phyloP scores from a whole-genome alignment of 2,888 invertebrate species.

The Girardia tigrina region DNA sequence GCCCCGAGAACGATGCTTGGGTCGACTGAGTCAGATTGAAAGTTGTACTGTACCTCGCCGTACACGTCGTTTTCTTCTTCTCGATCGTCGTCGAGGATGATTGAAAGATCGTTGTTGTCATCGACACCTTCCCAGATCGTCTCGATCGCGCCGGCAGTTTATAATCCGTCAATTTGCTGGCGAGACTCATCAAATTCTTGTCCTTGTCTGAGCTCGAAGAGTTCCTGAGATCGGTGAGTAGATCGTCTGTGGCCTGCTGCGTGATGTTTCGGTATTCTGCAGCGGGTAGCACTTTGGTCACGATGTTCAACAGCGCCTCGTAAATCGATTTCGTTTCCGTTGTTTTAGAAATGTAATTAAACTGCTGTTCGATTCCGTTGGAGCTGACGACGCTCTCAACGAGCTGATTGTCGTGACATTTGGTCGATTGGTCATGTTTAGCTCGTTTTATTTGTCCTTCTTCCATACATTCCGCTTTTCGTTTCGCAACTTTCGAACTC shows the following conservation, averaged over 20 bases:
- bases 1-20: constrained; percentile 58
- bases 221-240: constrained; percentile 79
- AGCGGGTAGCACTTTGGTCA: constrained; percentile 90
- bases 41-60: constrained; percentile 74
- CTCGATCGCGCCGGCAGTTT: background rate
- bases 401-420: constrained; percentile 8
- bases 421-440: constrained; percentile 20
- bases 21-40: constrained; percentile 59
- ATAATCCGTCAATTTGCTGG: constrained; percentile 90
- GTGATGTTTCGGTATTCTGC: background rate
- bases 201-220: constrained; percentile 82
- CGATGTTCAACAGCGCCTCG: constrained; percentile 80
- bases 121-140: background rate
- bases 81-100: constrained; percentile 28
- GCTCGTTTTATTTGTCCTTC: constrained; percentile 10
- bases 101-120: background rate
- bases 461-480: constrained; percentile 30
- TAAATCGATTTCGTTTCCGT: constrained; percentile 94
- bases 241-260: constrained; percentile 98
- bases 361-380: background rate
- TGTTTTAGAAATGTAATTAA: constrained; percentile 66
- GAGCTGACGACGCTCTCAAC: background rate
- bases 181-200: constrained; percentile 81
- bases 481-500: constrained; percentile 62
- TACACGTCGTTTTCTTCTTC: constrained; percentile 71